Base-by-base conservation (phyloP, 2,888 invertebrate species). In the Phlogophora meticulosa region DNA sequence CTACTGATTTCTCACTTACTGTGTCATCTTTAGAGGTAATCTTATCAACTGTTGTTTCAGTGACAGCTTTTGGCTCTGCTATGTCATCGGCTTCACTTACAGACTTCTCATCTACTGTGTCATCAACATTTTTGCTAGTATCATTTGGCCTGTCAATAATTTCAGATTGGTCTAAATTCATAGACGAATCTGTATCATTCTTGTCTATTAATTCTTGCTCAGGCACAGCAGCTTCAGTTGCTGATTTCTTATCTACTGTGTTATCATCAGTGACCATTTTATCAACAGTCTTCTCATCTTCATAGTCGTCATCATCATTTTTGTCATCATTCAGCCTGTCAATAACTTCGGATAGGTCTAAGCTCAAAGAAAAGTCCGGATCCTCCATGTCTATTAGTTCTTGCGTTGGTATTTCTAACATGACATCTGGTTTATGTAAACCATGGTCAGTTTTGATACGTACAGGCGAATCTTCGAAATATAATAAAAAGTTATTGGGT, bases 361-460 rank as follows among this genome's bases (percentile, higher is more conserved):
- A 11, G 42, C 73, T 76, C 42, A 72, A 45, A 34, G 72, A 83
- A 22, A 64, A 79, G 65, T 85, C 87, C 53, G 79, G 81, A 72
- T 89, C 84, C 76, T 87, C 87, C 36, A 86, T 78, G 62, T 90
- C 90, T 77, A 91, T 89, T 0, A 92, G 49, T 22, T 92, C 91
- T 76, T 93, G 92, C 1, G 87, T 88, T 7, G 94, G 94, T 81
- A 94, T 94, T 76, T 94, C 92, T 43, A 94, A 70, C 94, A 94
- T 94, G 11, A 88, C 83, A 80, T 94, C 90, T 2, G 93, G 93
- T 80, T 88, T 88, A n/a, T 87, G 88, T 3, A 94, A 77, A 3
- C 86, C 82, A 73, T 92, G 92, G 15, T 85, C 84, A 42, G 67
- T 64, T 63, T 78, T 81, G 28, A 69, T 53, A 0, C 7, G 49